Evolutionary conservation across 2,797 vertebrate species (phyloP).

Genomic region (Benthosema pterotum): DNA sequence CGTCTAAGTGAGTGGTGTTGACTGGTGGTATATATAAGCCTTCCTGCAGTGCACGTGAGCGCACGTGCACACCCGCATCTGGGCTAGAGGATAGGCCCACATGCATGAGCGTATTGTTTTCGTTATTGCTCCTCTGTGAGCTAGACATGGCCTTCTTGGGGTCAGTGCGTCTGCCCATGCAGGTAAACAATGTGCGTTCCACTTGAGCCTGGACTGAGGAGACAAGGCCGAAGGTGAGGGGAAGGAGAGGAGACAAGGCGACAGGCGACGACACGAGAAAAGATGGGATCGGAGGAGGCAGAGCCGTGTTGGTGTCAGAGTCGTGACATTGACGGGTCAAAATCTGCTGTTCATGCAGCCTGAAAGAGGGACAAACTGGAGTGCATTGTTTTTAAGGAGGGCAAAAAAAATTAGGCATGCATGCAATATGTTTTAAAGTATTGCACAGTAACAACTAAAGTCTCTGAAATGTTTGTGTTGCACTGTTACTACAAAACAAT

Average conservation of each 20-base stretch:
- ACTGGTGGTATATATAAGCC: slow-evolving; percentile 38
- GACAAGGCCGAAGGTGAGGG: too few relatives aligned
- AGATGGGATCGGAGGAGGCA: neutral
- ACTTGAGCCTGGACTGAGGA: too few relatives aligned
- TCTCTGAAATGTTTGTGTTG: too few relatives aligned
- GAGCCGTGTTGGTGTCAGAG: too few relatives aligned
- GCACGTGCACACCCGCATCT: neutral
- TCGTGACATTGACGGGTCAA: too few relatives aligned
- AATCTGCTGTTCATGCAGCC: too few relatives aligned
- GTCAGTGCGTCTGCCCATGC: slow-evolving; percentile 18
- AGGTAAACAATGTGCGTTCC: slow-evolving; percentile 21
- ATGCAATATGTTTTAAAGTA: too few relatives aligned
- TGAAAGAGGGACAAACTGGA: too few relatives aligned
- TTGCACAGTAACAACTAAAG: too few relatives aligned
- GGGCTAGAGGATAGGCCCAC: neutral
- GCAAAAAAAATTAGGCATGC: too few relatives aligned
- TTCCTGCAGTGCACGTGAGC: slow-evolving; percentile 4
- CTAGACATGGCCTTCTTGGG: slow-evolving; percentile 6
- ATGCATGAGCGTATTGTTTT: neutral
- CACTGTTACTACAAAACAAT: too few relatives aligned
- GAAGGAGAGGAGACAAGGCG: neutral
- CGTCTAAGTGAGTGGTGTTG: slow-evolving; percentile 55
- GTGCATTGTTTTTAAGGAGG: too few relatives aligned
- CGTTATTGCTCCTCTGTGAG: neutral
- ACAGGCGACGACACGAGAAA: neutral